Base-by-base conservation (phyloP, 2,797 vertebrate species). In the Uromys caudimaculatus region DNA sequence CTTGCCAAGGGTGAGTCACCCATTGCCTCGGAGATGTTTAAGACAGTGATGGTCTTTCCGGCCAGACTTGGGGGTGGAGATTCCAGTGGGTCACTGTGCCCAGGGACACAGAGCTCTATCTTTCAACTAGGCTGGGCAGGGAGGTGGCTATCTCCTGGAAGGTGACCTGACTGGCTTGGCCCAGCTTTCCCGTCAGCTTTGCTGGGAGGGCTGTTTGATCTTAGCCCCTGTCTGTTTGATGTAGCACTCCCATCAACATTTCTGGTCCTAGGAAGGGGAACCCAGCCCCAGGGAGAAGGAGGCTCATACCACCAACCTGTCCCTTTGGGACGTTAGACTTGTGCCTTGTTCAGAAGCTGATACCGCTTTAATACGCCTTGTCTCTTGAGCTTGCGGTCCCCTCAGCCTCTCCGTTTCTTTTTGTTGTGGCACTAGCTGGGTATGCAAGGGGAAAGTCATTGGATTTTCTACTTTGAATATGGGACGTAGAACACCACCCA, bases 1-100 rank as follows among this genome's bases (percentile, higher is more conserved):
- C 0, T 58, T 35, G 97, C 98, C 98, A 98, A 83, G 75, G 84
- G 84, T 98, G 98, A 98, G 95, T 98, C 98, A 98, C 93, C 87
- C 96, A 52, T 23, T 54, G 67, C 95, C 87, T 93, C 67, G 79
- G 75, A 32, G 75, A 90, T 89, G 92, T 83, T 91, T 14, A 96
- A 97, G 96, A 94, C 92, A 93, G 95, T 86, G 96, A 96, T 95
- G 93, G 90, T 93, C 95, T 91, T 97, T 97, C 95, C 94, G 97
- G 93, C 93, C 82, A 95, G 95, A 97, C 95, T 88, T 87, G 95
- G 73, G 52, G 95, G 96, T 64, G 94, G 91, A 83, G 89, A 78
- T 69, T 93, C 71, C 4, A 52, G 76, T 29, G 73, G 75, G 84
- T 96, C 93, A 93, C 88, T 56, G 35, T 81, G 41, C 96, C 81